phyloP scores from a whole-genome alignment of 2,888 invertebrate genomes.

The Diplazon laetatorius region DNA sequence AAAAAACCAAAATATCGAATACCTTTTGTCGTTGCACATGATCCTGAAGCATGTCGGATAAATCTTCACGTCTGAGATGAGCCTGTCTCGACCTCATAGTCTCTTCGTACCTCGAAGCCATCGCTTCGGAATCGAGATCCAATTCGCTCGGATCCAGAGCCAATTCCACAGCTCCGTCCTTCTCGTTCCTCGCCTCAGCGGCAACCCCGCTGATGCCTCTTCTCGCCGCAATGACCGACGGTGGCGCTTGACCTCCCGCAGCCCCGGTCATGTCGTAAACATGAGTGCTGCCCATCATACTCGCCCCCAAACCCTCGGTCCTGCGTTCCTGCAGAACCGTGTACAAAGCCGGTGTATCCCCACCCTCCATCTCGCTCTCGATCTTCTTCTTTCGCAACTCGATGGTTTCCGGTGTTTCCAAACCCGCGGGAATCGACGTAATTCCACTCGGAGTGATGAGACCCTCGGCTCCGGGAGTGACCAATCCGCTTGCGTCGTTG shows the following conservation, averaged over 20 bases:
- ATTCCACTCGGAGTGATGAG: conserved; percentile 97
- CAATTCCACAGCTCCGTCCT: conserved; percentile 93
- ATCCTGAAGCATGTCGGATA: conserved; percentile 99
- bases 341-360: conserved; percentile 96
- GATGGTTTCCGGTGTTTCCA: conserved; percentile 99
- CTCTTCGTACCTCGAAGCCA: conserved; percentile 98
- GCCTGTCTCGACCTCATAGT: conserved; percentile 97
- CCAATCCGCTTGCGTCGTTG: conserved; percentile 91
- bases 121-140: conserved; percentile 97
- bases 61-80: conserved; percentile 94
- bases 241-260: conserved; percentile 84
- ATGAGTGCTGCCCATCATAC: conserved; percentile 99
- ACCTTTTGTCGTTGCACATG: conserved; percentile 98
- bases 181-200: conserved; percentile 78
- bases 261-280: conserved; percentile 96
- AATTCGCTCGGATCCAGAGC: conserved; percentile 98
- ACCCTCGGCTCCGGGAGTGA: conserved; percentile 95
- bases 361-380: conserved; percentile 97
- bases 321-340: conserved; percentile 98
- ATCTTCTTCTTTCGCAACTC: conserved; percentile 98
- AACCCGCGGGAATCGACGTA: conserved; percentile 94
- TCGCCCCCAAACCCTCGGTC: conserved; percentile 92
- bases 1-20: background rate
- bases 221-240: conserved; percentile 83
- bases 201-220: conserved; percentile 80